Evolutionary conservation across 2,888 invertebrate species (phyloP).

Genomic region (Barypeithes pellucidus): DNA sequence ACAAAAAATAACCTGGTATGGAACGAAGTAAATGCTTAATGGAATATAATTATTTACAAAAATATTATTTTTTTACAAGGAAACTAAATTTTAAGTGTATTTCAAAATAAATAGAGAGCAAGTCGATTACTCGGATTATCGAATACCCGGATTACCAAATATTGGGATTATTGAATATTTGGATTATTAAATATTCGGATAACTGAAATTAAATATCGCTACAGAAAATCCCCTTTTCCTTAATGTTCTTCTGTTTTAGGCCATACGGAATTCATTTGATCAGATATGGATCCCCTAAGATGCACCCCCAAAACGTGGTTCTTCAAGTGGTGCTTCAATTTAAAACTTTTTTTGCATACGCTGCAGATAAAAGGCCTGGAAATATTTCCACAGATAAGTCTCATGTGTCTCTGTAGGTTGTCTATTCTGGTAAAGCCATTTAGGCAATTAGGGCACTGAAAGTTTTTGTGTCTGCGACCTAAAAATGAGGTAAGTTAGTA

Average conservation of each 20-base stretch:
- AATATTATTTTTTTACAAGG: no score
- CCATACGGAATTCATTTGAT: neutral
- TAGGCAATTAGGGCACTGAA: conserved; percentile 50
- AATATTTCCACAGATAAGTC: conserved; percentile 62
- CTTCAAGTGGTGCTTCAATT: conserved; percentile 54
- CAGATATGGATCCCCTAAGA: conserved; percentile 1
- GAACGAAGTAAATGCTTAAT: no score
- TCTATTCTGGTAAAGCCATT: conserved; percentile 45
- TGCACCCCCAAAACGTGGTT: conserved; percentile 50
- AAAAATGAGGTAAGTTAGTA: conserved; percentile 6
- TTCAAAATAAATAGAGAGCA: no score
- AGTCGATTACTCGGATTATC: no score
- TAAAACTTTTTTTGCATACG: conserved; percentile 55
- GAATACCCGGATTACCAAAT: no score
- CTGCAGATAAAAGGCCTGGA: conserved; percentile 61
- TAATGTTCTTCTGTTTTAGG: neutral
- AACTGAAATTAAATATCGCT: no score
- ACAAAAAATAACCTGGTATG: neutral
- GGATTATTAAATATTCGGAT: no score
- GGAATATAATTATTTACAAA: no score
- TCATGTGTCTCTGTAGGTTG: conserved; percentile 59
- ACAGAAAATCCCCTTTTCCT: neutral
- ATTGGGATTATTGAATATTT: no score
- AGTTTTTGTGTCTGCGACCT: conserved; percentile 28
- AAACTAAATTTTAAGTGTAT: no score